Percentiles rank a stretch among this genome's conserved stretches.
phyloP scores from a whole-genome alignment of 2,113 vertebrate species.

The Eublepharis macularius region DNA sequence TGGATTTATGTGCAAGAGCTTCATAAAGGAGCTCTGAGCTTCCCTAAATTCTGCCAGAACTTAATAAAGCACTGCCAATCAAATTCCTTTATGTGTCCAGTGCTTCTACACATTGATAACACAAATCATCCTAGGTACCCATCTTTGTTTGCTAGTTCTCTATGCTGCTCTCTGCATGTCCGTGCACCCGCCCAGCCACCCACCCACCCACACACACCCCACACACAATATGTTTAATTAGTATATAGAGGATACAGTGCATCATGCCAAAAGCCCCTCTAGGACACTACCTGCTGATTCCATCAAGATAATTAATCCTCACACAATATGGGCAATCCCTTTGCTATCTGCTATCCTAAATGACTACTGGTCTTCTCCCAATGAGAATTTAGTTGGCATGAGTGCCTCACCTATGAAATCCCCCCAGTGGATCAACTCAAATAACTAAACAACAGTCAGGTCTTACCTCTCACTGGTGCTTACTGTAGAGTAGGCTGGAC shows the following conservation, averaged over 20 bases:
- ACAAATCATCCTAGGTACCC: constrained; percentile 66
- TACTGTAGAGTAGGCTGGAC: too few species aligned
- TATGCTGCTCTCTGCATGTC: constrained; percentile 65
- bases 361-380: background rate
- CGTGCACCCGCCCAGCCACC: too few species aligned
- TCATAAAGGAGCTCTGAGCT: constrained; percentile 73
- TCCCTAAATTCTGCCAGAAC: constrained; percentile 74
- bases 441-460: background rate
- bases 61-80: constrained; percentile 78
- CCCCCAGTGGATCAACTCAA: background rate
- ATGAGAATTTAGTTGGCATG: background rate
- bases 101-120: constrained; percentile 66
- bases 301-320: background rate
- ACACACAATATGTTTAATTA: constrained; percentile 60
- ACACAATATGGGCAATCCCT: background rate
- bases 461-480: background rate
- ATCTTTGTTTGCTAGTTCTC: constrained; percentile 73
- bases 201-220: too few species aligned
- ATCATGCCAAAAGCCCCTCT: background rate
- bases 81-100: constrained; percentile 65
- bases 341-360: background rate
- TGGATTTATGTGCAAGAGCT: constrained; percentile 73
- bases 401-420: background rate
- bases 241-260: constrained; percentile 43
- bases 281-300: background rate